Base-by-base conservation (phyloP, 2,113 vertebrate genomes). In the Scartelaos histophorus region DNA sequence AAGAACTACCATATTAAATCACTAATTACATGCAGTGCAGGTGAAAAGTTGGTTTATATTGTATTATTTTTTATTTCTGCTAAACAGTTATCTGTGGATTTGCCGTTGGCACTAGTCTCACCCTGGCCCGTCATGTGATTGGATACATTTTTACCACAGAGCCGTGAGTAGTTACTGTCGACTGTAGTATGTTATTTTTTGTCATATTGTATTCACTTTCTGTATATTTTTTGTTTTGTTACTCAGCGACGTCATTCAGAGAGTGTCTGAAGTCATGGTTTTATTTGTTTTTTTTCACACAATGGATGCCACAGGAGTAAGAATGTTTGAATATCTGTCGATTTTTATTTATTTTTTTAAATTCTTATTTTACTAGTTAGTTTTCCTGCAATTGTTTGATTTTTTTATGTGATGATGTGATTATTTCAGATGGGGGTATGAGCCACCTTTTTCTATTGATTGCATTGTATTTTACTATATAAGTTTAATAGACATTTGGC, bases 131-230 rank as follows among this genome's bases (percentile, higher is more conserved):
- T 84, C 49, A 94, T 0, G 78, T 95, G 12, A 86, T 96, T 35
- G 95, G 91, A 47, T 96, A 95, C 73, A 84, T 96, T 78, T 97
- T 98, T 77, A 98, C 95, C 66, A 85, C 76, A 3, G 96, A 97
- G 68, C 85, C 64, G 97, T 97, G 81, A 88, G 95, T 94, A 68
- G 25, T 29, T 34, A 22, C n/a, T 11, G 13, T 15, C 5, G 3
- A 25, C 25, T 57, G 21, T 11, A 57, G 21, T 11, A 57, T 29
- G 12, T 60, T 29, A 16, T 34, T 12, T 58, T 16, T 22, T 15
- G 12, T 61, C 13, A 22, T 25, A 13, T 66, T 9, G 0, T 43
- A 43, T 43, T 6, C 38, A 43, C 38, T 43, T 43, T 43, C 38
- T 43, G 35, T 38, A 38, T 13, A 25, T n/a, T 16, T 66, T 25